phyloP scores from a whole-genome alignment of 2,113 vertebrate species.

The Oophaga pumilio region DNA sequence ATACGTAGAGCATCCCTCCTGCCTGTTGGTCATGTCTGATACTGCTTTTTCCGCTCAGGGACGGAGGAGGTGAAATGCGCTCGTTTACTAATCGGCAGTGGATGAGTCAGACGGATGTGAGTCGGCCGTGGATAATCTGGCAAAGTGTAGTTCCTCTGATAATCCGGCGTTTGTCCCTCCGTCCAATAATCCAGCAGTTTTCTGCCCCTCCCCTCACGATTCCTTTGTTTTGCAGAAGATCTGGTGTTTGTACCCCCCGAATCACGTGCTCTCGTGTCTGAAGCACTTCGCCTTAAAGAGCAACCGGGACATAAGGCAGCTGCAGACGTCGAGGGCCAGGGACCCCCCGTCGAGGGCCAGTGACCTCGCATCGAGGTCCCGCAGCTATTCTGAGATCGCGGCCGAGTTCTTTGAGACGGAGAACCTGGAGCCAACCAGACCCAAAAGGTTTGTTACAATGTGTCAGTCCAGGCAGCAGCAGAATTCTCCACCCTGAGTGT shows the following conservation, averaged over 20 bases:
- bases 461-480: background rate
- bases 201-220: too few relatives aligned
- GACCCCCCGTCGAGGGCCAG: background rate
- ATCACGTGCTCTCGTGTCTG: conserved; percentile 77
- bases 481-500: background rate
- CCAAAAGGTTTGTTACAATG: background rate
- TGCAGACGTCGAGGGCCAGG: background rate
- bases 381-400: background rate
- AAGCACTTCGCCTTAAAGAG: conserved; percentile 75
- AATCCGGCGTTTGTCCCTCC: background rate
- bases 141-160: background rate
- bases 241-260: conserved; percentile 73
- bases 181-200: background rate
- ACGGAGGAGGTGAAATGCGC: conserved; percentile 68
- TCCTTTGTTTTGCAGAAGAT: conserved; percentile 67
- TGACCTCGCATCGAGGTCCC: background rate
- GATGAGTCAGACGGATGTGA: conserved; percentile 80
- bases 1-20: background rate
- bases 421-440: background rate
- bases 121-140: background rate
- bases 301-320: conserved; percentile 67
- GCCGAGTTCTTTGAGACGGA: background rate
- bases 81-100: conserved; percentile 77
- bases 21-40: conserved; percentile 55
- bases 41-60: conserved; percentile 49